These are phyloP conservation scores for Drosophila prostipennis DNA, from an alignment of 2,888 invertebrate species.

Conservation along the genomic window DNA sequence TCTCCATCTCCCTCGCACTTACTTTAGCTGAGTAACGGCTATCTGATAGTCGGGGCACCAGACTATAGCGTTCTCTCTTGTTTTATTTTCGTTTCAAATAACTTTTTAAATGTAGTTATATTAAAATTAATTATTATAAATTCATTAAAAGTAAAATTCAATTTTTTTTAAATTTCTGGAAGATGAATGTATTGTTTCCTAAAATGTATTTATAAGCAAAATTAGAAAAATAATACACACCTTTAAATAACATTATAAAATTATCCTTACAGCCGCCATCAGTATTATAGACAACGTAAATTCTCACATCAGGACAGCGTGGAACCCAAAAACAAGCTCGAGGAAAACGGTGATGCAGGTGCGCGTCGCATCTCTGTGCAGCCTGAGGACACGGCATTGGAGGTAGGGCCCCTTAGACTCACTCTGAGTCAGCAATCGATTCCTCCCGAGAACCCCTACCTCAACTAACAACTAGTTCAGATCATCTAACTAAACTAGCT, in stretches of 20 bases:
- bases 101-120: too few species aligned
- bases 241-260: background rate
- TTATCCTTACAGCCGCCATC: conserved; percentile 85
- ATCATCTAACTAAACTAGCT: conserved; percentile 36
- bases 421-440: conserved; percentile 26
- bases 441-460: background rate
- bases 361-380: conserved; percentile 88
- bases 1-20: too few species aligned
- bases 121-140: too few species aligned
- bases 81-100: background rate
- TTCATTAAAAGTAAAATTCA: too few species aligned
- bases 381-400: conserved; percentile 91
- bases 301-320: conserved; percentile 91
- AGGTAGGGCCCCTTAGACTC: conserved; percentile 82
- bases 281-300: conserved; percentile 89
- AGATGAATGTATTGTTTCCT: too few species aligned
- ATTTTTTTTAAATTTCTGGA: too few species aligned
- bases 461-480: conserved; percentile 12
- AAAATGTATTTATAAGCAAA: too few species aligned
- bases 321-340: conserved; percentile 81
- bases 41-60: too few species aligned
- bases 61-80: too few species aligned
- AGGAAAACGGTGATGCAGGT: conserved; percentile 82
- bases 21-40: too few species aligned
- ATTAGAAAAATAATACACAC: too few species aligned